These are phyloP conservation scores for Cyrtorhinus lividipennis DNA, from an alignment of 1,140 invertebrate species.

Conservation along the genomic window DNA sequence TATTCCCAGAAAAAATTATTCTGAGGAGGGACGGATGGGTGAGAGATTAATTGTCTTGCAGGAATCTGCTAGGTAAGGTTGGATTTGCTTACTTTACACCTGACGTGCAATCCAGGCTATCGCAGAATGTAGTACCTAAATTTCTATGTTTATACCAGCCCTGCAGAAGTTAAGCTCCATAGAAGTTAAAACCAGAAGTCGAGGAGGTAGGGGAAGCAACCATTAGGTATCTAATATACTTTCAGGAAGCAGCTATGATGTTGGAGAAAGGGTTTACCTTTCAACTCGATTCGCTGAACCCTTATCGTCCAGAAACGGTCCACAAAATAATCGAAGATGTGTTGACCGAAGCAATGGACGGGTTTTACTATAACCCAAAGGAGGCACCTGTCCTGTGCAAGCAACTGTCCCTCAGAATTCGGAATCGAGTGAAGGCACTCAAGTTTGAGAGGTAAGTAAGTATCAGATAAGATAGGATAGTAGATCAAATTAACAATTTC, in stretches of 20 bases:
- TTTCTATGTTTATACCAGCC: too few relatives aligned
- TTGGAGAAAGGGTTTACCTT: constrained; percentile 10
- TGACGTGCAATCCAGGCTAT: too few relatives aligned
- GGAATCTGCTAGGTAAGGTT: too few relatives aligned
- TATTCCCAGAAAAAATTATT: too few relatives aligned
- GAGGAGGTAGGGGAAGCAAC: too few relatives aligned
- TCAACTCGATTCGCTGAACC: constrained; percentile 16
- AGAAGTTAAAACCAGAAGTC: too few relatives aligned
- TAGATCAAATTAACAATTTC: background rate
- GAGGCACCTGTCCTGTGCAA: constrained; percentile 10
- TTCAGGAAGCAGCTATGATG: background rate
- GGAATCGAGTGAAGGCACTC: constrained; percentile 11
- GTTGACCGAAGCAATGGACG: constrained; percentile 9
- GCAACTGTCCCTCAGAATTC: constrained; percentile 9
- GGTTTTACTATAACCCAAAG: constrained; percentile 15
- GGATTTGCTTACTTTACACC: too few relatives aligned
- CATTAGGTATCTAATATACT: too few relatives aligned
- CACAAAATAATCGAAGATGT: constrained; percentile 17
- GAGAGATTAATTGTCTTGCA: too few relatives aligned
- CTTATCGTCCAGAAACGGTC: constrained; percentile 14
- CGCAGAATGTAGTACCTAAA: too few relatives aligned
- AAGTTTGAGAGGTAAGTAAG: constrained; percentile 14
- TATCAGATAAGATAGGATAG: background rate
- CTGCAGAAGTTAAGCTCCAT: too few relatives aligned
- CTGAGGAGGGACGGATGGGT: too few relatives aligned